A percentile compares a stretch with the other conserved stretches of the same genome.
Conservation (phyloP, 2,888 invertebrate species). For the Rambutsinella grinnellia region DNA sequence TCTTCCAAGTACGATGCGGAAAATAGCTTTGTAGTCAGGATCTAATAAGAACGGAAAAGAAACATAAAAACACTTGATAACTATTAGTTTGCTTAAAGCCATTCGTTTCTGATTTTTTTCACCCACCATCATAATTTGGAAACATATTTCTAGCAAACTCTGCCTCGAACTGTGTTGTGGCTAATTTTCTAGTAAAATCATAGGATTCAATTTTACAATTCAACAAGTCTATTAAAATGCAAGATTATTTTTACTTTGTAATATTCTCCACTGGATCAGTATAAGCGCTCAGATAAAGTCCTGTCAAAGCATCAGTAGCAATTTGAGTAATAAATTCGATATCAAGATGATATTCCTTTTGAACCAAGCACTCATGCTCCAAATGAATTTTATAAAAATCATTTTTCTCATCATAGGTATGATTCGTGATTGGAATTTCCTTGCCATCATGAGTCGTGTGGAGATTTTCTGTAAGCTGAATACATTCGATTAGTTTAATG, state of each 20-base stretch:
- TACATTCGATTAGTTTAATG: background rate
- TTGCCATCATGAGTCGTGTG: background rate
- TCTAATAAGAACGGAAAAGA: constrained; percentile 59
- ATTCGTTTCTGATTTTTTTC: too few species aligned
- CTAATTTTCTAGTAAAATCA: constrained; percentile 42
- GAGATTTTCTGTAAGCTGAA: constrained; percentile 13
- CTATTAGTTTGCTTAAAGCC: too few species aligned
- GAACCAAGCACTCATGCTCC: constrained; percentile 1
- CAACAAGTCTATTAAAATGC: background rate
- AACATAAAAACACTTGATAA: too few species aligned
- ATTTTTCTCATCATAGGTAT: constrained; percentile 24
- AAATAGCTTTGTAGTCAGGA: constrained; percentile 55
- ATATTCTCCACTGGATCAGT: constrained; percentile 27
- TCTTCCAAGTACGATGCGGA: constrained; percentile 46
- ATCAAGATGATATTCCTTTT: constrained; percentile 15
- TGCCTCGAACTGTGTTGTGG: constrained; percentile 58
- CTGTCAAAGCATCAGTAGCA: constrained; percentile 12
- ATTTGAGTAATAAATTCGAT: constrained; percentile 35
- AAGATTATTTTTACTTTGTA: constrained; percentile 24
- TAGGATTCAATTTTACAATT: background rate
- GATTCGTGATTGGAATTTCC: constrained; percentile 18
- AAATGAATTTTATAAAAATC: constrained; percentile 35
- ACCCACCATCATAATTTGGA: background rate
- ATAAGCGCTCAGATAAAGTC: constrained; percentile 44
- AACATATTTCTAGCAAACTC: constrained; percentile 51